Evolutionary conservation across 1,140 invertebrate species (phyloP), one percentile per base, ranked within the genome.

Genomic region (Caligus rogercresseyi): DNA sequence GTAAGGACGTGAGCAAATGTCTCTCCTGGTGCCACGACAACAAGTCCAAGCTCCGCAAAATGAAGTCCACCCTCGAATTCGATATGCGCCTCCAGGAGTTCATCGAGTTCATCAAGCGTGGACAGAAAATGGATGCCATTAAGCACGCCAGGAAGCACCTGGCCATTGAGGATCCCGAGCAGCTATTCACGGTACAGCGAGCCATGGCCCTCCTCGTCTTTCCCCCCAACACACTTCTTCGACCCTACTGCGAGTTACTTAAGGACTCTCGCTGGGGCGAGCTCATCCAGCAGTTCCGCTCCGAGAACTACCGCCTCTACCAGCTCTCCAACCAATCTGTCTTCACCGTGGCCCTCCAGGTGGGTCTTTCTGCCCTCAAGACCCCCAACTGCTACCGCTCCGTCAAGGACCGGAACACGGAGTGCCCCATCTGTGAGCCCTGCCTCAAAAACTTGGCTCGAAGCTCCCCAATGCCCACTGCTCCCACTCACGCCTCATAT

Each of bases 1-100:
- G 20, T 62, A 81, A 83, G 61, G 88, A 95, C 71, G 94, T 90
- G 3, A 76, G 78, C 2, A 86, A 87, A 68, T 95, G 92, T 71
- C 78, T 96, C n/a, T 78, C 83, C 56, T 98, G 94, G 94, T 96
- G 93, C 71, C 85, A 90, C 69, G 94, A 98, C 69, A 97, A 98
- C 76, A 86, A 89, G 71, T 94, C 90, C 2, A 97, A 96, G 72
- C 78, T 97, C 54, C 78, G 91, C 52, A 96, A 95, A 76, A 79
- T 94, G 59, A 87, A 89, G 69, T 87, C 85, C 19, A 86, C 80
- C 23, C 84, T 89, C 79, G 86, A 89, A 72, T 95, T 95, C 71
- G 91, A 92, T 72, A 78, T 97, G 61, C 79, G 91, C 21, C 83
- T 94, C 68, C 87, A 63, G 52, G 61, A 63, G 21, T 63, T 63